Evolutionary conservation across 2,113 vertebrate genomes (phyloP).

Genomic region (Vulpes lagopus): DNA sequence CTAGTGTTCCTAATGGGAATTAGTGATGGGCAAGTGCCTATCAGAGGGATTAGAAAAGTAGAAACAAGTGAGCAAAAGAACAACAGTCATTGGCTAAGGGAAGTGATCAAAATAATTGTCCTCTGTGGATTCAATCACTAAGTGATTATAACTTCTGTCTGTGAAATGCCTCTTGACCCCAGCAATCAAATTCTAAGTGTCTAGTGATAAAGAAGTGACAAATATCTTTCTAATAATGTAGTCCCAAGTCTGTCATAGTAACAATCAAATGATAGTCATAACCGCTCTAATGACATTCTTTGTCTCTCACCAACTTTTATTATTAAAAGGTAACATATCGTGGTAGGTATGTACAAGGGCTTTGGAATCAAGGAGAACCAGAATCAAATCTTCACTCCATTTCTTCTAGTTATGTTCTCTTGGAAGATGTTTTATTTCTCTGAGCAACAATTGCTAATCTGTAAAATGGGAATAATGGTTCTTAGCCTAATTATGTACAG

Average conservation of each 20-base stretch:
- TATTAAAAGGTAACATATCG: conserved; percentile 14
- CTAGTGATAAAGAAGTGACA: neutral
- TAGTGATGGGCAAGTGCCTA: conserved; percentile 49
- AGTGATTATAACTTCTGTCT: conserved; percentile 19
- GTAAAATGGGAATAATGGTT: neutral
- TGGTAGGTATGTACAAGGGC: neutral
- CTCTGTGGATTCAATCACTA: conserved; percentile 46
- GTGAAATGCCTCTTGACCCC: conserved; percentile 35
- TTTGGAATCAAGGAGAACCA: neutral
- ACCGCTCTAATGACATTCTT: neutral
- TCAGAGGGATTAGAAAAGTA: conserved; percentile 58
- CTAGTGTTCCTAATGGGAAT: conserved; percentile 39
- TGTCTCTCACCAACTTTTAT: neutral
- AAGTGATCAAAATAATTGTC: neutral
- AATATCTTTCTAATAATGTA: neutral
- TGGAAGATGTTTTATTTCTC: neutral
- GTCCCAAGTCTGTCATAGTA: neutral
- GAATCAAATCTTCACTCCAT: neutral
- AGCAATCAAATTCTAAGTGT: conserved; percentile 42
- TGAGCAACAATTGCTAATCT: neutral
- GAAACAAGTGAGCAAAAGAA: conserved; percentile 38
- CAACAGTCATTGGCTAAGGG: neutral
- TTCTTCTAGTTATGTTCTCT: neutral
- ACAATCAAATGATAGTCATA: conserved; percentile 15
- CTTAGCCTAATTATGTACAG: neutral